Evolutionary conservation across 2,888 invertebrate species (phyloP), one percentile per base, ranked within the genome.

Genomic region (Laspeyria flexula): DNA sequence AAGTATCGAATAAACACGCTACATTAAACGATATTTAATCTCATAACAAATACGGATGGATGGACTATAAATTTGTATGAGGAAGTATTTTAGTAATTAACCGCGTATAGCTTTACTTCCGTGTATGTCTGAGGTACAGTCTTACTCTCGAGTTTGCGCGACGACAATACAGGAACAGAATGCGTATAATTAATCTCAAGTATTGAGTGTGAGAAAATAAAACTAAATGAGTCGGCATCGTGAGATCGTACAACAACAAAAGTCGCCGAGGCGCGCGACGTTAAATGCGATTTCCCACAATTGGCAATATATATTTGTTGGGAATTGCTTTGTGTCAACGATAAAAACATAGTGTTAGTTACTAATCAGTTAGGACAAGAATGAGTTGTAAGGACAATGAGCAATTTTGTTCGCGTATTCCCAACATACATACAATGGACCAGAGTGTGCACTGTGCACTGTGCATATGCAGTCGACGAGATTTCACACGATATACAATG

Each of bases 291-390:
- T 80, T 88, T 90, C 89, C 79, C 90, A 89, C 86, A 80, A 78
- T 73, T 65, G 59, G 75, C 66, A 69, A 72, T 74, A 73, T 69
- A 71, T 75, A 73, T 77, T 80, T 73, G 84, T 83, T 86, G 86
- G 73, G 85, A 87, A 88, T 78, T 71, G 77, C 83, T 85, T 88
- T 86, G 84, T 88, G 81, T 79, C 77, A 81, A 80, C 77, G 61
- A 78, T 77, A 85, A 86, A 81, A 85, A 86, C 81, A 73, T 60
- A 70, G 82, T 75, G 77, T 81, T 78, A 77, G 77, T 80, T 83
- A 84, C 83, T 87, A 86, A 88, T 89, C 83, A 83, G 82, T 77
- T 82, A 86, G 83, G 83, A 83, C 79, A 81, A 78, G 71, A 71
- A 72, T 68, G 56, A 76, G 76, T 78, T 81, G 72, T 77, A 83